phyloP scores from a whole-genome alignment of 2,888 invertebrate genomes.

The Ormyrus pomaceus region DNA sequence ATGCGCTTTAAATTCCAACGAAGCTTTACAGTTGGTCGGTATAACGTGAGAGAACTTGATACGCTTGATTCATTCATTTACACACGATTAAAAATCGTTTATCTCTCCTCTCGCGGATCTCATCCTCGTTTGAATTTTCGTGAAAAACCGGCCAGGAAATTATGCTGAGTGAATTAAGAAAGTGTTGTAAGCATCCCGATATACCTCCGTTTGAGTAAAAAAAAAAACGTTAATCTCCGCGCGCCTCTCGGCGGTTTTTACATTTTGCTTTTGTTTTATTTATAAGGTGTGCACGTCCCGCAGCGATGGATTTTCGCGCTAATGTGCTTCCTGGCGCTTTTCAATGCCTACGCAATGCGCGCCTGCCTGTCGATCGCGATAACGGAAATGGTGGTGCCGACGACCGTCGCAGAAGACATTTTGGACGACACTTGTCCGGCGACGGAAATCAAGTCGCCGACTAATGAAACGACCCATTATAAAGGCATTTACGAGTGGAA shows the following conservation, averaged over 20 bases:
- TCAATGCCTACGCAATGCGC: slow-evolving; percentile 87
- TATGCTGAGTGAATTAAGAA: slow-evolving; percentile 49
- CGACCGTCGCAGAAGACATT: slow-evolving; percentile 11
- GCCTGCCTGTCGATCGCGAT: slow-evolving; percentile 85
- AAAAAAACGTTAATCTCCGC: not conserved
- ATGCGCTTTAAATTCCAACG: slow-evolving; percentile 45
- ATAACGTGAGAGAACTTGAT: slow-evolving; percentile 31
- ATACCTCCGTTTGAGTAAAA: not conserved
- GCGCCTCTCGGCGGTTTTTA: not conserved
- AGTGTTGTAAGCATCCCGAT: slow-evolving; percentile 48
- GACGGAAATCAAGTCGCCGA: not conserved
- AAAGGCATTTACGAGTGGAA: slow-evolving; percentile 48
- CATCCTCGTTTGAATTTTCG: slow-evolving; percentile 7
- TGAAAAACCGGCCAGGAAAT: not conserved
- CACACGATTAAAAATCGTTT: slow-evolving; percentile 27
- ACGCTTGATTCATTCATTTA: slow-evolving; percentile 35
- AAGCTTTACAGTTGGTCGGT: slow-evolving; percentile 47
- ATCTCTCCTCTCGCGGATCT: not conserved
- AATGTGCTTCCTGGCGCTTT: slow-evolving; percentile 84
- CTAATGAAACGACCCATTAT: slow-evolving; percentile 15
- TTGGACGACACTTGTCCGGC: slow-evolving; percentile 51
- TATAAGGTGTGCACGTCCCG: slow-evolving; percentile 60
- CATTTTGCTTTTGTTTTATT: slow-evolving; percentile 39
- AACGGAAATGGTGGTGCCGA: slow-evolving; percentile 81
- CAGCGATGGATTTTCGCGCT: slow-evolving; percentile 75